These are phyloP conservation scores for honey bee (Apis mellifera) DNA, from an alignment of 1,140 invertebrate species.

Conservation along the genomic window Amel_HAv3.1 CM009935.2:6850001-6850500, in stretches of 20 bases:
- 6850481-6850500: constrained; percentile 34
- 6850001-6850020: constrained; percentile 33
- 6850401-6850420: not conserved
- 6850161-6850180: not conserved
- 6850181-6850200: too few species aligned
- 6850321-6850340: constrained; percentile 54
- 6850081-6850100: not conserved
- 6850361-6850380: constrained; percentile 41
- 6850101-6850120: not conserved
- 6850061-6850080: not conserved
- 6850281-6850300: constrained; percentile 25
- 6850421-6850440: constrained; percentile 25
- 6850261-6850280: constrained; percentile 46
- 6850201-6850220: not conserved
- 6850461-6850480: constrained; percentile 19
- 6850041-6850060: not conserved
- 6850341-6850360: constrained; percentile 35
- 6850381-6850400: constrained; percentile 18
- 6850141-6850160: not conserved
- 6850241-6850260: constrained; percentile 28
- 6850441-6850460: constrained; percentile 50
- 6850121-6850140: not conserved
- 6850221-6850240: not conserved
- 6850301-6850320: constrained; percentile 41
- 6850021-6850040: constrained; percentile 16